A percentile compares a stretch with the other conserved stretches of the same genome.
Evolutionary conservation across 2,113 vertebrate genomes (phyloP).

Genomic region (Micronycteris hirsuta): DNA sequence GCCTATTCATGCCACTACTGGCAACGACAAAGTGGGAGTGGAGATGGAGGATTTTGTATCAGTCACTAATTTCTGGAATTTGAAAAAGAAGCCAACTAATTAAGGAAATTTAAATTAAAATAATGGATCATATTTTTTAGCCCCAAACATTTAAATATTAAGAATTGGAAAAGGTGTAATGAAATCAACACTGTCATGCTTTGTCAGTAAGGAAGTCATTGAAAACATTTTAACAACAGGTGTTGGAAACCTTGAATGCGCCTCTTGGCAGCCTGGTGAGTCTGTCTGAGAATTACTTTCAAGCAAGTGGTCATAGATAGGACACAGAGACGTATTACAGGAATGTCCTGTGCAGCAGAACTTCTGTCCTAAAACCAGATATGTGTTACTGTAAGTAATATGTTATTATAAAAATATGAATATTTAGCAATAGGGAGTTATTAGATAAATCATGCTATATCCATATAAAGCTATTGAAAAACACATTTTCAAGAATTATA

Average conservation of each 20-base stretch:
- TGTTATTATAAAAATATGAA: neutral
- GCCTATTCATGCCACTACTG: neutral
- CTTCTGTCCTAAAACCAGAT: neutral
- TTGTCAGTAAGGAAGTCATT: neutral
- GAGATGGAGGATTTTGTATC: neutral
- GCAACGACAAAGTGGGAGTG: neutral
- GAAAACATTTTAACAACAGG: neutral
- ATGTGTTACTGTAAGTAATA: conserved; percentile 16
- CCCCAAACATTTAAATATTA: neutral
- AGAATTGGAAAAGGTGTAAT: neutral
- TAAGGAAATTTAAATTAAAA: neutral
- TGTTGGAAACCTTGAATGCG: neutral
- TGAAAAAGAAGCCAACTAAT: neutral
- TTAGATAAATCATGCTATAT: neutral
- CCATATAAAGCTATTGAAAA: neutral
- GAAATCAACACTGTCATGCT: neutral
- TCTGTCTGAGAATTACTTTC: neutral
- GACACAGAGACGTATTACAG: neutral
- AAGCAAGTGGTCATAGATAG: neutral
- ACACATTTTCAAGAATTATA: neutral
- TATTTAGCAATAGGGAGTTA: neutral
- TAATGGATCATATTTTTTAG: neutral
- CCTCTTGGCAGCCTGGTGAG: neutral
- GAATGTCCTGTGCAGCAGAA: neutral
- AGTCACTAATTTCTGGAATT: neutral